Conservation (phyloP, 2,888 invertebrate species). For the Tholera decimalis region DNA sequence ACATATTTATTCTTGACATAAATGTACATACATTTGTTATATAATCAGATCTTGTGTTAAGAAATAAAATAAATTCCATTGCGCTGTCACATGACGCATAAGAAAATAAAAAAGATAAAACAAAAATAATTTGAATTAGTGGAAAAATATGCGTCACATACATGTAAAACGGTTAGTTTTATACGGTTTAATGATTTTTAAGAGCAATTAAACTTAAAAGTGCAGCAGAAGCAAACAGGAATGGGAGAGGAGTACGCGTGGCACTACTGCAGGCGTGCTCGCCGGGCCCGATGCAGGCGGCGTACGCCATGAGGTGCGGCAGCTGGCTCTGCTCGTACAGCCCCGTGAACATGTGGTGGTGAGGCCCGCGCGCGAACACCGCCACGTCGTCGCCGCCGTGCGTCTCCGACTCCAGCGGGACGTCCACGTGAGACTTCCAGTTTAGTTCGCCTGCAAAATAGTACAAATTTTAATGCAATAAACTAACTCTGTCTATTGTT, state of each 20-base stretch:
- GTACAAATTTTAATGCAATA: background rate
- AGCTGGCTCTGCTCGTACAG: conserved; percentile 95
- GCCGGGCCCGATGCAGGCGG: conserved; percentile 93
- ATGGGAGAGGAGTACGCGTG: background rate
- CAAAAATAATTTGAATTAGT: too few relatives aligned
- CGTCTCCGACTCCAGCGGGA: conserved; percentile 92
- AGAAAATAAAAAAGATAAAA: too few relatives aligned
- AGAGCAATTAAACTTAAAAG: conserved; percentile 3
- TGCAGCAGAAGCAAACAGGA: background rate
- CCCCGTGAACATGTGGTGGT: conserved; percentile 94
- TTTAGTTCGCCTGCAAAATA: conserved; percentile 65
- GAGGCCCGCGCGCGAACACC: conserved; percentile 94
- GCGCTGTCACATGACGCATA: too few relatives aligned
- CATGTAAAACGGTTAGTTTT: too few relatives aligned
- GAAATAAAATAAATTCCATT: too few relatives aligned
- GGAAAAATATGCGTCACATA: too few relatives aligned
- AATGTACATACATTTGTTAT: too few relatives aligned
- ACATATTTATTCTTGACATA: too few relatives aligned
- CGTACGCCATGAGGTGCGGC: conserved; percentile 94
- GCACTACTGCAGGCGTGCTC: conserved; percentile 73
- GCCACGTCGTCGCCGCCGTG: conserved; percentile 96
- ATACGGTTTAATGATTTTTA: background rate
- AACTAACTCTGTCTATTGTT: background rate
- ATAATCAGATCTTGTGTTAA: conserved; percentile 12
- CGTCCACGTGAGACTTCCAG: conserved; percentile 90